These are phyloP conservation scores for Torymus aiolomorphi DNA, from an alignment of 2,888 invertebrate genomes.

Conservation along the genomic window DNA sequence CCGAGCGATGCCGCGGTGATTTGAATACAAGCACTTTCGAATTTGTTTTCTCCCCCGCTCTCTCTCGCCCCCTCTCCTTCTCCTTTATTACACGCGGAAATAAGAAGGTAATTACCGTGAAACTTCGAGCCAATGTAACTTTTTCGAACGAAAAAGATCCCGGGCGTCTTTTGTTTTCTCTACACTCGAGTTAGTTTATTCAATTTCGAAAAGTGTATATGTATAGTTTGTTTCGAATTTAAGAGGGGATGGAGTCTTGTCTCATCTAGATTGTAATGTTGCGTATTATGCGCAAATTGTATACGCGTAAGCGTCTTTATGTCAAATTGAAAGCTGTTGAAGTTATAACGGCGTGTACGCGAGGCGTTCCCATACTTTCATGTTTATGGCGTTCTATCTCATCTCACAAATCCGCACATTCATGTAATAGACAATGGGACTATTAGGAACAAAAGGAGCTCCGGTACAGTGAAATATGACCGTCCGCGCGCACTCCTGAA, in stretches of 20 bases:
- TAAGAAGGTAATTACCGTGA: conserved; percentile 4
- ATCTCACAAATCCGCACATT: conserved; percentile 28
- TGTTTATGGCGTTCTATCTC: conserved; percentile 11
- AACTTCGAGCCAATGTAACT: background rate
- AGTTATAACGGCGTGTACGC: too few relatives aligned
- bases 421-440: conserved; percentile 35
- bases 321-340: too few relatives aligned
- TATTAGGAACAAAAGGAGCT: conserved; percentile 37
- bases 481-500: conserved; percentile 1
- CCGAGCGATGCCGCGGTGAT: conserved; percentile 11
- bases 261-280: too few relatives aligned
- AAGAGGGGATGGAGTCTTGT: too few relatives aligned
- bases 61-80: background rate
- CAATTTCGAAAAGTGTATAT: too few relatives aligned
- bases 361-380: background rate
- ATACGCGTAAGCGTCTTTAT: too few relatives aligned
- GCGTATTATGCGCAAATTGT: too few relatives aligned
- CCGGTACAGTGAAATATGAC: conserved; percentile 37
- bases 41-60: conserved; percentile 15
- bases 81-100: background rate
- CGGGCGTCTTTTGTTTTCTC: too few relatives aligned
- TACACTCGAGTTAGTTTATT: too few relatives aligned
- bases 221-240: too few relatives aligned
- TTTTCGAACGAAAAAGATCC: too few relatives aligned
- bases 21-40: conserved; percentile 30